Evolutionary conservation across 2,113 vertebrate genomes (phyloP), one percentile per base, ranked within the genome.

Genomic region (Cyanoramphus novaezelandiae): DNA sequence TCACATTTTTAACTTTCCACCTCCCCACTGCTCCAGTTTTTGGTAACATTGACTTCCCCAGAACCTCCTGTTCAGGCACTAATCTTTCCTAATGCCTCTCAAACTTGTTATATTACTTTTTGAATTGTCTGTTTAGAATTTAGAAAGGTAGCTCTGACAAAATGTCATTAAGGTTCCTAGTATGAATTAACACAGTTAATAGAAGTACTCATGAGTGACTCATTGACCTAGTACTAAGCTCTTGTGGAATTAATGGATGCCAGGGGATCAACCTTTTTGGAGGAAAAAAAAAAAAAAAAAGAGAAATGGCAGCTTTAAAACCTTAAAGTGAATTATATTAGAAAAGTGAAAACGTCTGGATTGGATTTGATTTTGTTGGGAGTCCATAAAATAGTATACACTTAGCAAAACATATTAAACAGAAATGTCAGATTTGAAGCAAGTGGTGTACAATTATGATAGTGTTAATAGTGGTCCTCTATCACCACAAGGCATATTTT

Each of bases 171-270:
- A 98, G 98, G 97, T 98, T 98, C 98, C 98, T 93, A 97, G 97
- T 98, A 98, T 98, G 98, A 99, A 98, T 99, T 98, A 98, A 98
- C 90, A 52, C 67, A 82, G 96, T 97, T 98, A 98, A 98, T 98
- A 97, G 98, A 98, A 97, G 95, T 98, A 96, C 94, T 98, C 97
- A 92, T 98, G 98, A 98, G 98, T 99, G 98, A 98, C 98, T 98
- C 97, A 88, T 97, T 99, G 99, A 98, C 98, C 98, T 98, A 98
- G 98, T 98, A 98, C 93, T 97, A 98, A 98, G 97, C 98, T 98
- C 97, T 97, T 97, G 96, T 98, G 97, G 98, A 98, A 98, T 99
- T 99, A 99, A 99, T 98, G 98, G 98, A 98, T 98, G 98, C 98
- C 98, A 97, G 93, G 98, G 98, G 98, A 99, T 98, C 98, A 97